Base-by-base conservation (phyloP, 2,113 vertebrate species). In the Malurus cyaneus region DNA sequence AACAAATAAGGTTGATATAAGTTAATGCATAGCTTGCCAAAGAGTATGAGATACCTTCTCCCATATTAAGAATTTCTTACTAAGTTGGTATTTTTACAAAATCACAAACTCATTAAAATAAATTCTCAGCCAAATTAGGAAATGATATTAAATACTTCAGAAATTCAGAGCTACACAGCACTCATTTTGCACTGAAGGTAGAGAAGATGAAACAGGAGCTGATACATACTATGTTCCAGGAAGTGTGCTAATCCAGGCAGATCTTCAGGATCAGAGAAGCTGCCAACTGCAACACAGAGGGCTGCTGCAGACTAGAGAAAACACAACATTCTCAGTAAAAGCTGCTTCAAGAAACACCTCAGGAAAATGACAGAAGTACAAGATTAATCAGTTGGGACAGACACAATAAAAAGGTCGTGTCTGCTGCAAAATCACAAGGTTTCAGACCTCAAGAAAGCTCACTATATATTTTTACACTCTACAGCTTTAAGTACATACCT, bases 181-280 rank as follows among this genome's bases (percentile, higher is more conserved):
- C 6, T 57, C 34, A 31, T 85, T 73, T 36, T 81, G 49, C 56
- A 47, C 12, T 39, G 39, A 87, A 72, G 29, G 8, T 80, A 26
- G 24, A 64, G 32, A 67, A 79, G 46, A 46, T 39, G 6, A 89
- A 79, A 78, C 0, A 81, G 59, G 41, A 88, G 59, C 50, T 92
- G 88, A 71, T 89, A 97, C 99, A 97, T 98, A 99, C 99, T 99
- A 92, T 99, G 99, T 86, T 99, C 99, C 97, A 99, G 98, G 97
- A 99, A 99, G 98, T 99, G 99, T 78, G 99, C 99, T 83, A 99
- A 98, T 92, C 99, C 99, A 2, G 99, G 99, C 32, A 99, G 98
- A 95, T 99, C 99, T 72, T 99, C 98, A 0, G 99, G 99, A 96
- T 99, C 99, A 85, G 99, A 99, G 98, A 99, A 99, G 97, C 99